Percentiles rank a stretch among this genome's conserved stretches.
phyloP scores from a whole-genome alignment of 2,888 invertebrate genomes.

The Pollenia amentaria region DNA sequence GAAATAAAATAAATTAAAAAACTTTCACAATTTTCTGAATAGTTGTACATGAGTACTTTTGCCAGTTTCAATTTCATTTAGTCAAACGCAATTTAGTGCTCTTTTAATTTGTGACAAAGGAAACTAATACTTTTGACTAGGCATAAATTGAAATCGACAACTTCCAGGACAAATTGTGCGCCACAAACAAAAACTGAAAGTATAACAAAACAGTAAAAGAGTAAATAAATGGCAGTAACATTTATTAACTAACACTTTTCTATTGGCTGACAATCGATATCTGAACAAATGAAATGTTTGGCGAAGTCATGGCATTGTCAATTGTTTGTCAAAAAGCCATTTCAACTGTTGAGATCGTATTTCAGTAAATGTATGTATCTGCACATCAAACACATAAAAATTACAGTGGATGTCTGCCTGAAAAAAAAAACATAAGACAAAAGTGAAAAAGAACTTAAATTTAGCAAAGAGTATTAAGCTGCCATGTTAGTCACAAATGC shows the following conservation, averaged over 20 bases:
- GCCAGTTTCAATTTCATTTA: slow-evolving; percentile 11
- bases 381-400: not conserved
- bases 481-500: slow-evolving; percentile 50
- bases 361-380: slow-evolving; percentile 54
- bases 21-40: slow-evolving; percentile 26
- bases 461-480: slow-evolving; percentile 37
- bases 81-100: slow-evolving; percentile 45
- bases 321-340: slow-evolving; percentile 74
- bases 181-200: slow-evolving; percentile 39
- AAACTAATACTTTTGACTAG: slow-evolving; percentile 54
- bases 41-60: not conserved
- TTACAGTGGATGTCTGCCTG: not conserved
- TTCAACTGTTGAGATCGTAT: slow-evolving; percentile 68
- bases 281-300: slow-evolving; percentile 68
- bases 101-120: slow-evolving; percentile 50
- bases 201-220: slow-evolving; percentile 38
- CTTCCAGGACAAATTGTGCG: slow-evolving; percentile 62
- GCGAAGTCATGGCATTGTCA: slow-evolving; percentile 74
- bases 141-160: slow-evolving; percentile 55
- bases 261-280: slow-evolving; percentile 72
- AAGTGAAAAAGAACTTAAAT: slow-evolving; percentile 43
- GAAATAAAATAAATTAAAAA: slow-evolving; percentile 16
- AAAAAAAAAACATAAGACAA: slow-evolving; percentile 29
- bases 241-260: slow-evolving; percentile 61
- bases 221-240: slow-evolving; percentile 37